Conservation (phyloP, 2,113 vertebrate genomes). For the Octodon degus region DNA sequence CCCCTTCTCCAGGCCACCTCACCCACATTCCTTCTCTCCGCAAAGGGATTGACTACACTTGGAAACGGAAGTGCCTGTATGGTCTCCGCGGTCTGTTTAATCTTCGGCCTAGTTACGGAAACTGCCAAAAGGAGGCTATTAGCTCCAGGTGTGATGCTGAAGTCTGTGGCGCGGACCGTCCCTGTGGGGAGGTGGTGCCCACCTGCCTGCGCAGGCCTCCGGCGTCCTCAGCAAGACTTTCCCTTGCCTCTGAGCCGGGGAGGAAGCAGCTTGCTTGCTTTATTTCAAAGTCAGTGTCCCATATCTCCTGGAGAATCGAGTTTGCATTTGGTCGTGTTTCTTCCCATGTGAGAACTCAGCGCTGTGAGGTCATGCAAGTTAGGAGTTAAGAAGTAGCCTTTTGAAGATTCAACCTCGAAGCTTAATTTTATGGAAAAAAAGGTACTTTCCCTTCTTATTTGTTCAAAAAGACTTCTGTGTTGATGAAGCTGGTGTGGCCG, state of each 20-base stretch:
- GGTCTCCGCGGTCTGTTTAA: constrained; percentile 72
- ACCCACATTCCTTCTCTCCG: constrained; percentile 10
- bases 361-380: constrained; percentile 12
- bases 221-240: constrained; percentile 53
- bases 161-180: constrained; percentile 66
- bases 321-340: constrained; percentile 50
- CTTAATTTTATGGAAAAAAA: constrained; percentile 31
- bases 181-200: constrained; percentile 56
- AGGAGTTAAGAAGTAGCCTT: constrained; percentile 42
- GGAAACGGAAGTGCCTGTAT: constrained; percentile 66
- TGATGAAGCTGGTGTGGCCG: constrained; percentile 54
- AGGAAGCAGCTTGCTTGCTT: constrained; percentile 45
- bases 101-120: constrained; percentile 68
- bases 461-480: constrained; percentile 58
- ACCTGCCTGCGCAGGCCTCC: constrained; percentile 55
- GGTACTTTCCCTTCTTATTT: constrained; percentile 1
- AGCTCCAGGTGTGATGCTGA: constrained; percentile 73
- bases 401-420: constrained; percentile 47
- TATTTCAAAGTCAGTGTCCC: constrained; percentile 65
- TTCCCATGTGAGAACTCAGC: constrained; percentile 48
- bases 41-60: constrained; percentile 31
- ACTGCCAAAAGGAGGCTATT: constrained; percentile 71
- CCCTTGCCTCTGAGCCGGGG: background rate
- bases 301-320: constrained; percentile 64
- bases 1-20: constrained; percentile 48